A percentile compares a stretch with the other conserved stretches of the same genome.
phyloP scores from a whole-genome alignment of 2,888 invertebrate genomes.

The Orchesella flavescens region DNA sequence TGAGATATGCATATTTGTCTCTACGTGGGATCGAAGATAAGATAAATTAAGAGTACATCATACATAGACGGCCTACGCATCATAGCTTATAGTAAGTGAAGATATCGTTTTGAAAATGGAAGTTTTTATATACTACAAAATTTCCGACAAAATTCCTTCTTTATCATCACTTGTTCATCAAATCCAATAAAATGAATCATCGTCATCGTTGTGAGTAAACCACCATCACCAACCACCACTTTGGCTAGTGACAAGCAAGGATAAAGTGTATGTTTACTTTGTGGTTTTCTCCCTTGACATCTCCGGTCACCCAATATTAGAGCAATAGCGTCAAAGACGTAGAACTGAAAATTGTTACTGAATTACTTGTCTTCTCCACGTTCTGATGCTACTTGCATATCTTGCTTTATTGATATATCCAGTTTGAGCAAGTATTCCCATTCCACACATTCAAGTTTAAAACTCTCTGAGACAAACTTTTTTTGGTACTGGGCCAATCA shows the following conservation, averaged over 20 bases:
- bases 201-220: background rate
- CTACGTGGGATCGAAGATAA: background rate
- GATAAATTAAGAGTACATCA: background rate
- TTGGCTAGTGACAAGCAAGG: conserved; percentile 3
- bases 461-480: too few species aligned
- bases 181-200: background rate
- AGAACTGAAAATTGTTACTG: conserved; percentile 13
- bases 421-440: background rate
- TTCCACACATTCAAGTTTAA: too few species aligned
- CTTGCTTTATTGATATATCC: background rate
- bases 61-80: too few species aligned
- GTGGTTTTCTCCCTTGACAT: conserved; percentile 17
- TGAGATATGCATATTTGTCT: background rate
- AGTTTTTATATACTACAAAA: background rate
- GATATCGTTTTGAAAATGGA: background rate
- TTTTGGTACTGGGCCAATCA: too few species aligned
- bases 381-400: background rate
- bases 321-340: background rate
- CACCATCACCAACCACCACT: background rate
- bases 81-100: background rate
- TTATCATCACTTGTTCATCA: conserved; percentile 10
- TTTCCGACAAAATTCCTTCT: background rate
- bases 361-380: background rate
- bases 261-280: conserved; percentile 16
- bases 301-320: background rate